Conservation (phyloP, 2,888 invertebrate species). For the Chironomus tentans region DNA sequence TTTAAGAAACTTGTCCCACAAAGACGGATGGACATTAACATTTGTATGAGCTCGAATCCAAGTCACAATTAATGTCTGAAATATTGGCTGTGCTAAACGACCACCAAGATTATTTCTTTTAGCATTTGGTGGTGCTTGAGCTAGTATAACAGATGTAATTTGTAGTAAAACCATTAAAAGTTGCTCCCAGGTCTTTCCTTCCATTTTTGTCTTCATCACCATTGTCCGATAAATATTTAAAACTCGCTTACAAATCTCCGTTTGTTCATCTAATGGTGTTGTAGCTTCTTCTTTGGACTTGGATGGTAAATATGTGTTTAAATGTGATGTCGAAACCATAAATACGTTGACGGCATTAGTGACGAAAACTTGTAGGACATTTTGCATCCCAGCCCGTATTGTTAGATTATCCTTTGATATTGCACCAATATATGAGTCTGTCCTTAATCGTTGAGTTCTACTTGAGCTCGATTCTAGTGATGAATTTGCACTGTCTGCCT, state of each 20-base stretch:
- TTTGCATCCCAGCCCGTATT: conserved; percentile 74
- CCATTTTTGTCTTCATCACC: conserved; percentile 94
- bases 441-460: conserved; percentile 53
- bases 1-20: conserved; percentile 90
- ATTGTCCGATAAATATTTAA: conserved; percentile 92
- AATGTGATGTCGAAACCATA: conserved; percentile 49
- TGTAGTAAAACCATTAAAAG: conserved; percentile 75
- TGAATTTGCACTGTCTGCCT: conserved; percentile 41
- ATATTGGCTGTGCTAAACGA: conserved; percentile 74
- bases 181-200: conserved; percentile 89
- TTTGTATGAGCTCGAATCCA: conserved; percentile 97
- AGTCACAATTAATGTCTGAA: conserved; percentile 91
- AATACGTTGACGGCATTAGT: conserved; percentile 94
- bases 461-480: conserved; percentile 39
- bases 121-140: conserved; percentile 65
- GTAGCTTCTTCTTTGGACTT: conserved; percentile 50
- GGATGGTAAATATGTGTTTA: conserved; percentile 47
- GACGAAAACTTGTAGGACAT: conserved; percentile 56
- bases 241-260: conserved; percentile 91
- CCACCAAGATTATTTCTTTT: conserved; percentile 67
- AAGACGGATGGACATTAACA: conserved; percentile 74
- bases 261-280: conserved; percentile 80
- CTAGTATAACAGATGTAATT: conserved; percentile 82
- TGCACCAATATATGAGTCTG: conserved; percentile 79
- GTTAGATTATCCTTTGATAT: conserved; percentile 69